phyloP scores from a whole-genome alignment of 2,888 invertebrate genomes.

The Periphyllus acericola region DNA sequence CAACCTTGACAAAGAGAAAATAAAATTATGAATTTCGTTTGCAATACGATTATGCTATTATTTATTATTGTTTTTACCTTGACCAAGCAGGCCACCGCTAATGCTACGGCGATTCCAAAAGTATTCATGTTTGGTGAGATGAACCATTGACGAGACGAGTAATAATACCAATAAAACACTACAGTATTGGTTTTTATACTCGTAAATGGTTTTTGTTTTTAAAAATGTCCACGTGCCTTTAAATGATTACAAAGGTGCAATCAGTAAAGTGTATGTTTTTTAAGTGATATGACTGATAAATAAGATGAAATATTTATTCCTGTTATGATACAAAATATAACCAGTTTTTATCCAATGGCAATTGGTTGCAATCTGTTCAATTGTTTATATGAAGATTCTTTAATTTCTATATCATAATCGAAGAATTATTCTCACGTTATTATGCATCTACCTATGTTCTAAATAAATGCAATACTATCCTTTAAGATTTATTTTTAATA shows the following conservation, averaged over 20 bases:
- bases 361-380: background rate
- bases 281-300: background rate
- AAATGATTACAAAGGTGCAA: background rate
- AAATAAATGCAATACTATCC: no score
- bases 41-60: background rate
- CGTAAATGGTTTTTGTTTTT: background rate
- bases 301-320: background rate
- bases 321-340: background rate
- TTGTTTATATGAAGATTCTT: no score
- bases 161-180: background rate
- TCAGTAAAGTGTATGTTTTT: background rate
- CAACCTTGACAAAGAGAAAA: background rate
- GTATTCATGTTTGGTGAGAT: background rate
- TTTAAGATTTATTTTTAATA: no score
- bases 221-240: background rate
- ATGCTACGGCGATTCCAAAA: background rate
- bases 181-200: slow-evolving; percentile 1
- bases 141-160: background rate
- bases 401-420: no score
- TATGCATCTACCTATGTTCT: no score
- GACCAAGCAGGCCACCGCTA: background rate
- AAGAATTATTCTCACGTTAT: no score
- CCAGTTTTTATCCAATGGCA: background rate
- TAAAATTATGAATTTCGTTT: background rate
- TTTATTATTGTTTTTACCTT: background rate